Evolutionary conservation across 2,113 vertebrate species (phyloP).

Genomic region (Cavia aperea): DNA sequence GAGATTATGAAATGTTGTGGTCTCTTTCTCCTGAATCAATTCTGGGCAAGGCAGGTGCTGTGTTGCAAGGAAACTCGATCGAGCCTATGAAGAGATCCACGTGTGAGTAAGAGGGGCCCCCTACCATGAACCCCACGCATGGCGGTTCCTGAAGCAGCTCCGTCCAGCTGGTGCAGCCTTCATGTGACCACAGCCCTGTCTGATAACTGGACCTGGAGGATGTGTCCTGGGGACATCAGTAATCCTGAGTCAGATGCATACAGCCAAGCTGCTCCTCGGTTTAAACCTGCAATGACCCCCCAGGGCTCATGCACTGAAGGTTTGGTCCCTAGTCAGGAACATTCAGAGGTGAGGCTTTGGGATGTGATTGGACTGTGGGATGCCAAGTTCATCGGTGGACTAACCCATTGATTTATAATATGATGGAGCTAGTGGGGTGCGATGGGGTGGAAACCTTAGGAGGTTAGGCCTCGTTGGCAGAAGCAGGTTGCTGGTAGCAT

Average conservation of each 20-base stretch:
- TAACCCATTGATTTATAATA: not conserved
- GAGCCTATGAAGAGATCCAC: not conserved
- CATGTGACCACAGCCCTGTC: not conserved
- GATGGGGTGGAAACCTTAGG: not conserved
- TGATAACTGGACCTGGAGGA: not conserved
- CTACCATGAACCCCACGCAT: rapidly evolving
- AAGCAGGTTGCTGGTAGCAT: not conserved
- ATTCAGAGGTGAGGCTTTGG: not conserved
- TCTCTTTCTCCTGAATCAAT: not conserved
- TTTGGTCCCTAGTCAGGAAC: not conserved
- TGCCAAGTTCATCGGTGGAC: not conserved
- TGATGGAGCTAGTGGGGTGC: not conserved
- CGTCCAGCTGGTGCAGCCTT: not conserved
- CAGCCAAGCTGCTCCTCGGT: not conserved
- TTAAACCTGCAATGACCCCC: not conserved
- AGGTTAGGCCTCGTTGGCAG: not conserved
- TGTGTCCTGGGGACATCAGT: too few relatives aligned
- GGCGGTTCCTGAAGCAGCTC: not conserved
- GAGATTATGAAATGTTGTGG: not conserved
- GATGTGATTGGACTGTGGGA: not conserved
- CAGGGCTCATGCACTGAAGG: not conserved
- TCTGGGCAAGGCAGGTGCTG: not conserved
- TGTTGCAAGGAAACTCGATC: not conserved
- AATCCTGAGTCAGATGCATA: not conserved
- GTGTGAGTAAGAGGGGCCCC: not conserved